Evolutionary conservation across 2,797 vertebrate species (phyloP).

Genomic region (Sebastes glaucus): DNA sequence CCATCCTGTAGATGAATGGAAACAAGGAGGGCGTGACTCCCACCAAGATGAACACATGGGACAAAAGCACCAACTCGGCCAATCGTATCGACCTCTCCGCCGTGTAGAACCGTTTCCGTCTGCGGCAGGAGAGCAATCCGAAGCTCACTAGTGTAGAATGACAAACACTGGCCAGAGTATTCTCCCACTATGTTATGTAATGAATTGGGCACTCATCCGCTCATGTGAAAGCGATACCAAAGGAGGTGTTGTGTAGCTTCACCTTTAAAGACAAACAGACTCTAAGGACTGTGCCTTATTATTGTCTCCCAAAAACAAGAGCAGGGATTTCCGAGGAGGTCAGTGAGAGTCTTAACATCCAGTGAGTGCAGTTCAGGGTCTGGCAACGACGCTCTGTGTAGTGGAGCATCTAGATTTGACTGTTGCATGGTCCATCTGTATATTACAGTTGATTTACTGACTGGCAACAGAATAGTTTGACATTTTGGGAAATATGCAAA

Average conservation of each 20-base stretch:
- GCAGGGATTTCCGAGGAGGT: slow-evolving; percentile 14
- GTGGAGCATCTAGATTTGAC: not conserved
- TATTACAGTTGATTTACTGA: slow-evolving; percentile 8
- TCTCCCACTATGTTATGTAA: slow-evolving; percentile 33
- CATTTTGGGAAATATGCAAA: not conserved
- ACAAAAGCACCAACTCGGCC: slow-evolving; percentile 93
- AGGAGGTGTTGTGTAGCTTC: slow-evolving; percentile 26
- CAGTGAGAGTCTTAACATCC: slow-evolving; percentile 7
- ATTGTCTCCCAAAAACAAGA: slow-evolving; percentile 32
- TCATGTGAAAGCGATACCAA: slow-evolving; percentile 33
- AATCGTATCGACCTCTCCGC: slow-evolving; percentile 93
- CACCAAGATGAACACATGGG: slow-evolving; percentile 93
- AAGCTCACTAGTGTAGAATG: slow-evolving; percentile 35
- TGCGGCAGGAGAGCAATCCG: slow-evolving; percentile 13
- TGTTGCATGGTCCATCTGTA: not conserved
- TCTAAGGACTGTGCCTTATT: slow-evolving; percentile 60
- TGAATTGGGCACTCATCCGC: slow-evolving; percentile 30
- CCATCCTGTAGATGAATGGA: slow-evolving; percentile 88
- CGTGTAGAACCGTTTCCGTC: slow-evolving; percentile 78
- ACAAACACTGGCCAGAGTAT: slow-evolving; percentile 61
- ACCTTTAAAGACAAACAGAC: slow-evolving; percentile 67
- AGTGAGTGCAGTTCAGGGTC: slow-evolving; percentile 11
- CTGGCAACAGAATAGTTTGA: not conserved
- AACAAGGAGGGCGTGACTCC: slow-evolving; percentile 88
- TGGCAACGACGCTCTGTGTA: not conserved